Evolutionary conservation across 2,113 vertebrate species (phyloP), one percentile per base, ranked within the genome.

Genomic region (Reinhardtius hippoglossoides): DNA sequence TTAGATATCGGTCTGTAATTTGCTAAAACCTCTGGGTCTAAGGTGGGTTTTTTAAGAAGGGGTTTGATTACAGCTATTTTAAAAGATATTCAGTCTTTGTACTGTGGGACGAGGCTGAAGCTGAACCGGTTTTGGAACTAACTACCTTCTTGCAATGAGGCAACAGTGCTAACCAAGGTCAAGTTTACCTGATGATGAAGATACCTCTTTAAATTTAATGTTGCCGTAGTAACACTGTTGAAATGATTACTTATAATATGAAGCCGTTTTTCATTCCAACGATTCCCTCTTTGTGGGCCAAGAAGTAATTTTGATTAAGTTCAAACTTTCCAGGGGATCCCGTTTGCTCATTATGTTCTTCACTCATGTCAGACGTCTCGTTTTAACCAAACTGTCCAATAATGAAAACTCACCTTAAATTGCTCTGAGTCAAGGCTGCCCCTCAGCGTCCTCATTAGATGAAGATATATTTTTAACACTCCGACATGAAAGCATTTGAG

Each of bases 401-500:
- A 57, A 67, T 61, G n/a, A 42, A 62, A 76, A 76, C 20, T 35
- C 7, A 24, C 18, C 3, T 60, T 7, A 48, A 68, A 37, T 50
- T 60, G 16, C n/a, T 73, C 40, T 9, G 46, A 50, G 46, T 16
- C 46, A 50, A 18, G 18, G 0, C 18, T 18, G 15, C 46, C 46
- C 44, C 4, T 3, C 58, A 21, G 54, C 37, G 21, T 66, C 27
- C 31, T 65, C 72, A 16, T 63, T 14, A 44, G 18, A 68, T 56
- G 16, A 31, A 21, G 62, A 55, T 66, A 31, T 35, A 13, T 67
- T 74, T 75, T 57, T 54, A 54, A 59, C 1, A 24, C n/a, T 74
- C 64, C 61, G 52, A 52, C 16, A 66, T 59, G 14, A 68, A 63
- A 42, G 50, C 31, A 59, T 65, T 74, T 9, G 2, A 24, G 31